These are phyloP conservation scores for Pocillopora verrucosa DNA, from an alignment of 64 coral and sea anemone genomes.

Conservation along the genomic window DNA sequence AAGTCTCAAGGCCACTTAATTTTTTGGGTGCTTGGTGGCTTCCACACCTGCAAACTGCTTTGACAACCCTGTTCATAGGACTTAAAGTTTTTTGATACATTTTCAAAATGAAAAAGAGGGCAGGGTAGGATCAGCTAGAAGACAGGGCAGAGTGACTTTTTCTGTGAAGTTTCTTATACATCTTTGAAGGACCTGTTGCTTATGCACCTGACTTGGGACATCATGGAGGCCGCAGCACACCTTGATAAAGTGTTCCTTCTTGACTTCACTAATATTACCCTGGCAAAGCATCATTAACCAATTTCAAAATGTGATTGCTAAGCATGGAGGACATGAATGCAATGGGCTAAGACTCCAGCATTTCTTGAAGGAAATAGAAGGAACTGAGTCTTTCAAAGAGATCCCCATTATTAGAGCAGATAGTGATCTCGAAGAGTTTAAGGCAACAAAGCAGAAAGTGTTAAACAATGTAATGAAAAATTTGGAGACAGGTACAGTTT, in stretches of 20 bases:
- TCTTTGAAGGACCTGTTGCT: slow-evolving; percentile 13
- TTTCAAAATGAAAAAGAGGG: slow-evolving; percentile 5
- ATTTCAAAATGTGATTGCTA: slow-evolving; percentile 7
- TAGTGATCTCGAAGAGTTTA: slow-evolving; percentile 8
- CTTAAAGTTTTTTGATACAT: slow-evolving; percentile 2
- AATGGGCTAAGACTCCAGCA: slow-evolving; percentile 10
- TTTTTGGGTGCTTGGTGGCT: slow-evolving; percentile 54
- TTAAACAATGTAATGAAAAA: neutral
- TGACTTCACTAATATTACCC: slow-evolving; percentile 29
- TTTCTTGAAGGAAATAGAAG: slow-evolving; percentile 4
- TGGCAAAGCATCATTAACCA: slow-evolving; percentile 7
- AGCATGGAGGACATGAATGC: slow-evolving; percentile 10
- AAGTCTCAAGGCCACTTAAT: slow-evolving; percentile 36
- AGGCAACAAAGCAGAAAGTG: slow-evolving; percentile 8
- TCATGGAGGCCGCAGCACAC: slow-evolving; percentile 9
- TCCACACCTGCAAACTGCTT: slow-evolving; percentile 38
- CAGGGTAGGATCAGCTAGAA: slow-evolving; percentile 1
- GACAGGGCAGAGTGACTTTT: slow-evolving; percentile 9
- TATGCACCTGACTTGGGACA: slow-evolving; percentile 14
- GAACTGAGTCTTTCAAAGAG: neutral
- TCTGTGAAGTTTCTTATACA: slow-evolving; percentile 26
- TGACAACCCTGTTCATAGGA: slow-evolving; percentile 17
- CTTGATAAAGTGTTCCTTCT: slow-evolving; percentile 10
- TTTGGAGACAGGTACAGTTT: neutral
- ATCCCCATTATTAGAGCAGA: neutral